Evolutionary conservation across 2,113 vertebrate genomes (phyloP).

Genomic region (Tachysurus fulvidraco): DNA sequence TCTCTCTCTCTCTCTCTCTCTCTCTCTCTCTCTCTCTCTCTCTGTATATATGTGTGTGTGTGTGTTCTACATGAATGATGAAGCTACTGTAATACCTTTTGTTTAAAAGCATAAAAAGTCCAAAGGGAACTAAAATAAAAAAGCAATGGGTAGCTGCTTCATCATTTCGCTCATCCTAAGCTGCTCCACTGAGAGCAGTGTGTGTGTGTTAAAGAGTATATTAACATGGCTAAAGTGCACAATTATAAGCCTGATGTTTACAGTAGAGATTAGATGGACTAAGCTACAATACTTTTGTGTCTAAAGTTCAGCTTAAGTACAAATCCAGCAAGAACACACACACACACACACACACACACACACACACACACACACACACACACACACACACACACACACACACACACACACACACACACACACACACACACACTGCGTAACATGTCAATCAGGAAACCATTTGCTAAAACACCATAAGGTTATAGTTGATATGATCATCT

Average conservation of each 20-base stretch:
- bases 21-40: not conserved
- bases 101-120: slow-evolving; percentile 26
- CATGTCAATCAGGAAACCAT: too few species aligned
- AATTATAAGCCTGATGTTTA: slow-evolving; percentile 46
- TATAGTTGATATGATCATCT: not conserved
- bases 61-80: not conserved
- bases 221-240: slow-evolving; percentile 45
- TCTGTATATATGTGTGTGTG: not conserved
- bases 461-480: not conserved
- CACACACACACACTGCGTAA: not conserved
- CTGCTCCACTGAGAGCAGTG: slow-evolving; percentile 1
- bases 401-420: not conserved
- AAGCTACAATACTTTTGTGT: slow-evolving; percentile 22
- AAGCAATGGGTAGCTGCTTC: slow-evolving; percentile 20
- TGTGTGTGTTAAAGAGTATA: slow-evolving; percentile 48
- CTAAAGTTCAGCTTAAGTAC: slow-evolving; percentile 6
- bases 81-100: slow-evolving; percentile 7
- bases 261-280: slow-evolving; percentile 40
- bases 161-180: slow-evolving; percentile 34
- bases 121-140: slow-evolving; percentile 18
- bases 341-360: not conserved
- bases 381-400: not conserved
- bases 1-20: not conserved
- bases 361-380: not conserved
- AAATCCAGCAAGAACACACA: not conserved